These are phyloP conservation scores for Coregonus ussuriensis DNA, from an alignment of 2,797 vertebrate genomes.

Conservation along the genomic window DNA sequence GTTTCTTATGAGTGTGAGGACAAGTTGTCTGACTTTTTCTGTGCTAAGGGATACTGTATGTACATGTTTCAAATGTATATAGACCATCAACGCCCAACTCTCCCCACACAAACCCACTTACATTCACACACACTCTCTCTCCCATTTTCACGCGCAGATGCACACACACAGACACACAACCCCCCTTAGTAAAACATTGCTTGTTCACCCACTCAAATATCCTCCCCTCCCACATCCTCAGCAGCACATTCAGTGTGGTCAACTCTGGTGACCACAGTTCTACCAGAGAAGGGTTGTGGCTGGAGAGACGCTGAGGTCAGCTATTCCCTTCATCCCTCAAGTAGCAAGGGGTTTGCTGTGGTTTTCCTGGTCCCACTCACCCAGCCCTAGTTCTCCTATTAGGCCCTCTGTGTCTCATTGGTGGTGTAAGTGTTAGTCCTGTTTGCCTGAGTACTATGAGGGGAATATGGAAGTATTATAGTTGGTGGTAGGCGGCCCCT, in stretches of 20 bases:
- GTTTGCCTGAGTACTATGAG: slow-evolving; percentile 26
- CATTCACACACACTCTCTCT: neutral
- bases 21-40: slow-evolving; percentile 17
- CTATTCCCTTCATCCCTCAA: slow-evolving; percentile 63
- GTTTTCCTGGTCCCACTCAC: slow-evolving; percentile 56
- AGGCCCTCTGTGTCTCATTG: slow-evolving; percentile 16
- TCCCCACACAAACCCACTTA: slow-evolving; percentile 8
- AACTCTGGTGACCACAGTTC: slow-evolving; percentile 53
- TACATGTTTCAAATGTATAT: slow-evolving; percentile 41
- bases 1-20: slow-evolving; percentile 7
- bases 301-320: slow-evolving; percentile 68
- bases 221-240: slow-evolving; percentile 40
- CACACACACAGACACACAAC: neutral
- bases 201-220: slow-evolving; percentile 38
- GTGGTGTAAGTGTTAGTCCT: slow-evolving; percentile 30
- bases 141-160: neutral
- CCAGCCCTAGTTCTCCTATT: slow-evolving; percentile 20
- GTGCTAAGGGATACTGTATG: slow-evolving; percentile 22
- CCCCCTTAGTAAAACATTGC: slow-evolving; percentile 36
- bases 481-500: slow-evolving; percentile 3
- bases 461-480: slow-evolving; percentile 16
- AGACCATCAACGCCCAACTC: slow-evolving; percentile 31
- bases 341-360: slow-evolving; percentile 56
- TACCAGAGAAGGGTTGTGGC: slow-evolving; percentile 37
- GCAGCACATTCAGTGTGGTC: slow-evolving; percentile 44